Percentiles rank a stretch among this genome's conserved stretches.
Conservation (phyloP, 1,140 invertebrate genomes). For the Lepidotrigona ventralis region DNA sequence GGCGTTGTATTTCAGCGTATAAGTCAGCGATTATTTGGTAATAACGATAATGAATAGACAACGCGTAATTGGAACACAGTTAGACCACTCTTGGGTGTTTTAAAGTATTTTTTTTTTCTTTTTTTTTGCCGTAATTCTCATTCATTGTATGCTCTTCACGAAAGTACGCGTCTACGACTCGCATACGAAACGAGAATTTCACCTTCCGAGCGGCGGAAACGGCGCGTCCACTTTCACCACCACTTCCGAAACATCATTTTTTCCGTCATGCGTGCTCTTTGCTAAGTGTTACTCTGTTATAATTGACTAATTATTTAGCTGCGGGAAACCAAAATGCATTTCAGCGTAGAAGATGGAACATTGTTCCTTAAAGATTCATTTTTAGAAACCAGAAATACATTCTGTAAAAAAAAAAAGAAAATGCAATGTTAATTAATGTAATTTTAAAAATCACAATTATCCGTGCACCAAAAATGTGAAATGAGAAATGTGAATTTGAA, state of each 20-base stretch:
- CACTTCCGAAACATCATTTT: conserved; percentile 27
- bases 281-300: no score
- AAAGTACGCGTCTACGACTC: conserved; percentile 48
- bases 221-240: conserved; percentile 50
- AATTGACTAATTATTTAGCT: no score
- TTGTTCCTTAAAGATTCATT: no score
- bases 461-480: no score
- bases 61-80: conserved; percentile 47
- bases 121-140: conserved; percentile 25
- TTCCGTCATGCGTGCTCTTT: not conserved
- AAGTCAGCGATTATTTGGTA: not conserved
- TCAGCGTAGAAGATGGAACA: no score
- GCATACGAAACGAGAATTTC: conserved; percentile 53
- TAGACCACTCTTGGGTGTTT: conserved; percentile 30
- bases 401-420: accelerated
- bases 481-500: no score
- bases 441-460: no score
- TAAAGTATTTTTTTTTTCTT: conserved; percentile 49
- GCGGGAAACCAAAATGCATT: no score
- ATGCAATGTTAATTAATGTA: no score
- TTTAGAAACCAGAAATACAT: no score
- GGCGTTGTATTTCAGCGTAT: not conserved
- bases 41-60: conserved; percentile 8
- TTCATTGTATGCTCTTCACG: conserved; percentile 34
- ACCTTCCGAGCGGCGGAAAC: conserved; percentile 56